Base-by-base conservation (phyloP, 2,797 vertebrate genomes). In the Phyllotis vaccarum region DNA sequence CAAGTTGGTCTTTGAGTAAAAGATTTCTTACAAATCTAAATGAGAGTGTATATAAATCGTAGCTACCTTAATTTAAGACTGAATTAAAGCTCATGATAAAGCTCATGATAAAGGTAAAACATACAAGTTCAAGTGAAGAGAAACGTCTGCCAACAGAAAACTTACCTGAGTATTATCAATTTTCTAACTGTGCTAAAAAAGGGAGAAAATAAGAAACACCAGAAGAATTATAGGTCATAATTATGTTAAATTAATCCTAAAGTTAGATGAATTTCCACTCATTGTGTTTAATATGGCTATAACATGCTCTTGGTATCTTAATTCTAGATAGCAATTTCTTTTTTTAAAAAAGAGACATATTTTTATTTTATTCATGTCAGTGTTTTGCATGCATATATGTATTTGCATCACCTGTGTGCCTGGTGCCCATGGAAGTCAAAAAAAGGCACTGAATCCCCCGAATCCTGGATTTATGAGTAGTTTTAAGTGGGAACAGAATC, bases 21-120 rank as follows among this genome's bases (percentile, higher is more conserved):
- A 75, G 99, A 99, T 97, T 99, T 99, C 97, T 99, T 99, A 97
- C 99, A 99, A 97, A 99, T 99, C 99, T 99, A 98, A 92, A 97
- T 60, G 16, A 56, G 93, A 94, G 91, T 19, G 13, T 16, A 93
- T n/a, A 85, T n/a, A 58, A 75, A 79, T 49, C 31, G 0, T 78
- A 91, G 95, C 34, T 37, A 49, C 9, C 10, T 64, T 76, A 64
- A 62, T 76, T 76, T 79, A 14, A 90, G 40, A 1, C 21, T 37
- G 46, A 70, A 91, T 87, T 80, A 74, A 94, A 95, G 79, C 66
- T n/a, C n/a, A n/a, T n/a, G n/a, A 87, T 10, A 90, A 96, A 76
- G 37, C 6, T 89, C 13, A 75, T 10, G 52, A 92, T 68, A 31
- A 91, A 31, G 6, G 64, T 70, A 83, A 78, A 74, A 64, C 5